These are phyloP conservation scores for Malurus elegans DNA, from an alignment of 2,113 vertebrate species.

Conservation along the genomic window DNA sequence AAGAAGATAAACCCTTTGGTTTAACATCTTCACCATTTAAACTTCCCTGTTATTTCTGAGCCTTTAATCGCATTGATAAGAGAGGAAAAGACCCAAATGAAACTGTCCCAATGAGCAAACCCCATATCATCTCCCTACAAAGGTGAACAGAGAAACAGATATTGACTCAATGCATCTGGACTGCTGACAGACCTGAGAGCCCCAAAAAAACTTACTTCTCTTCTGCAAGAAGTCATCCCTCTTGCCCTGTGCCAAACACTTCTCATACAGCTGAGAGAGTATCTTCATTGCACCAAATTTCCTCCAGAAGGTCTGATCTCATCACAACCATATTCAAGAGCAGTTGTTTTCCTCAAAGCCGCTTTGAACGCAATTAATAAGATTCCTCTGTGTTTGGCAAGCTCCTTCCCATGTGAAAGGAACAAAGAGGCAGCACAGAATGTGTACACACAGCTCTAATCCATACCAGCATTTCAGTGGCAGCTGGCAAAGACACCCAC, in stretches of 20 bases:
- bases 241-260: neutral
- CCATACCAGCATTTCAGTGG: conserved; percentile 32
- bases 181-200: neutral
- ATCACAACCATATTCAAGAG: neutral
- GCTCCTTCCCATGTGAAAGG: conserved; percentile 43
- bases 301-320: neutral
- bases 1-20: conserved; percentile 73
- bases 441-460: conserved; percentile 52
- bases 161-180: neutral
- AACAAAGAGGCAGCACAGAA: conserved; percentile 60
- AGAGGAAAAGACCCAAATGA: conserved; percentile 51
- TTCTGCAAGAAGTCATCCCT: neutral
- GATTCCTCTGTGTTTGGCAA: conserved; percentile 48
- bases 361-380: conserved; percentile 12
- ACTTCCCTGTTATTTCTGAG: conserved; percentile 76
- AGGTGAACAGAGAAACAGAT: neutral
- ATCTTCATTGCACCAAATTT: neutral
- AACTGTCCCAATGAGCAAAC: conserved; percentile 18
- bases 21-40: conserved; percentile 72
- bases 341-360: neutral
- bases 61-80: conserved; percentile 73
- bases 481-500: conserved; percentile 55
- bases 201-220: neutral
- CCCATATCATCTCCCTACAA: neutral
- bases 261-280: neutral